These are phyloP conservation scores for Nixonia krombeini DNA, from an alignment of 1,140 invertebrate genomes.

Conservation along the genomic window DNA sequence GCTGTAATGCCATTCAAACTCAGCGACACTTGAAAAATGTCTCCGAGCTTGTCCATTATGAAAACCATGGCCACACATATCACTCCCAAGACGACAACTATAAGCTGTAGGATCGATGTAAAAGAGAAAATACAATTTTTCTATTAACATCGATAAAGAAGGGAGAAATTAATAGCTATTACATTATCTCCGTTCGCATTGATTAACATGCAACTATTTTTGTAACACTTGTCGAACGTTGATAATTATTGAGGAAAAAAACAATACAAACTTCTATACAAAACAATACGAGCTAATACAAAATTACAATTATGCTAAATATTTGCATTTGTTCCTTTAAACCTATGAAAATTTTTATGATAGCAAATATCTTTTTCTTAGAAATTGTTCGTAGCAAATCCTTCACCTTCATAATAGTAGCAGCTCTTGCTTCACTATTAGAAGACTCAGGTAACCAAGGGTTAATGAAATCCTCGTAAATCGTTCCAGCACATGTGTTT, in stretches of 20 bases:
- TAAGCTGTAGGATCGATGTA: slow-evolving; percentile 24
- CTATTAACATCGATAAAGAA: too few species aligned
- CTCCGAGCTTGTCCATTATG: slow-evolving; percentile 62
- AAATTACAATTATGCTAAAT: too few species aligned
- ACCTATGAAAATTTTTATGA: not conserved
- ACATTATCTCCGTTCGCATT: too few species aligned
- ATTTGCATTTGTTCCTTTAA: too few species aligned
- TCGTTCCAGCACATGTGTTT: slow-evolving; percentile 74
- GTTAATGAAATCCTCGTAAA: slow-evolving; percentile 74
- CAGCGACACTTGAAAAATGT: slow-evolving; percentile 65
- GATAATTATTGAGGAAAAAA: too few species aligned
- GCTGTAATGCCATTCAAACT: slow-evolving; percentile 70
- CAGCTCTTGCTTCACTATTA: slow-evolving; percentile 53
- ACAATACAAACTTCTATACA: too few species aligned
- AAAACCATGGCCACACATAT: slow-evolving; percentile 72
- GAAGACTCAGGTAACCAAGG: slow-evolving; percentile 52
- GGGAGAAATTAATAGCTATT: too few species aligned
- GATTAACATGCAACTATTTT: too few species aligned
- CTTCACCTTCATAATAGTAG: slow-evolving; percentile 61
- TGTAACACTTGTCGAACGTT: too few species aligned
- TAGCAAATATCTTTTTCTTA: not conserved
- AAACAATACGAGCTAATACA: too few species aligned
- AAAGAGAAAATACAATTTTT: too few species aligned
- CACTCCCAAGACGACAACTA: slow-evolving; percentile 65
- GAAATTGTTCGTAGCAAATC: not conserved